Base-by-base conservation (phyloP, 2,888 invertebrate species). In the Lampropteryx suffumata region DNA sequence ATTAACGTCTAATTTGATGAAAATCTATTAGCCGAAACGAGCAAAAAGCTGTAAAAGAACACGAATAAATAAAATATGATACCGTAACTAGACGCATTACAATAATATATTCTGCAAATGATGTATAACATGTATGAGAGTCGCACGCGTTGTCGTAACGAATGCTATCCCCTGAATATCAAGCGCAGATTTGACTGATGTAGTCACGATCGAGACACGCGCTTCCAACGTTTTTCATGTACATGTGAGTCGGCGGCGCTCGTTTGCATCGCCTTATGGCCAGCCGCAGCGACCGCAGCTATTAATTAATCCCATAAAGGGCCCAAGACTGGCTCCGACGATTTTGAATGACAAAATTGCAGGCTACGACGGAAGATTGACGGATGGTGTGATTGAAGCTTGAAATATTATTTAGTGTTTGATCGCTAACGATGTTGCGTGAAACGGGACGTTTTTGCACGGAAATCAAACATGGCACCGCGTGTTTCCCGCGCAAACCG, bases 141-240 rank as follows among this genome's bases (percentile, higher is more conserved):
- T 67, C 59, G 67, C 65, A 69, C 67, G 68, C 68, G 71, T 61
- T 65, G 70, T 70, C 72, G 74, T 81, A 82, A 81, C 81, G 80
- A 82, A 79, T 73, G 73, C 70, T 78, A 79, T 78, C 73, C 69
- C 57, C 65, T 73, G 83, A 77, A 84, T 84, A 84, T 83, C 81
- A 76, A 82, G 73, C 69, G 75, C 67, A 79, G 79, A 83, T 84
- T 84, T 83, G 82, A 84, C 82, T 84, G 84, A 84, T 85, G 81
- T 76, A 76, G 83, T 82, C 84, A 84, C 82, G 80, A 82, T 64
- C 68, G 42, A 63, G 71, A 78, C 79, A 79, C 77, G 79, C 76
- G 81, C 79, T 75, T 73, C 70, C 62, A 74, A 71, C 73, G 79
- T 82, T 82, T 82, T 82, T 82, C 79, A 73, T 66, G 65, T 67